Percentiles rank a stretch among this genome's conserved stretches.
Evolutionary conservation across 2,888 invertebrate species (phyloP).

Genomic region (Hymenopus coronatus): DNA sequence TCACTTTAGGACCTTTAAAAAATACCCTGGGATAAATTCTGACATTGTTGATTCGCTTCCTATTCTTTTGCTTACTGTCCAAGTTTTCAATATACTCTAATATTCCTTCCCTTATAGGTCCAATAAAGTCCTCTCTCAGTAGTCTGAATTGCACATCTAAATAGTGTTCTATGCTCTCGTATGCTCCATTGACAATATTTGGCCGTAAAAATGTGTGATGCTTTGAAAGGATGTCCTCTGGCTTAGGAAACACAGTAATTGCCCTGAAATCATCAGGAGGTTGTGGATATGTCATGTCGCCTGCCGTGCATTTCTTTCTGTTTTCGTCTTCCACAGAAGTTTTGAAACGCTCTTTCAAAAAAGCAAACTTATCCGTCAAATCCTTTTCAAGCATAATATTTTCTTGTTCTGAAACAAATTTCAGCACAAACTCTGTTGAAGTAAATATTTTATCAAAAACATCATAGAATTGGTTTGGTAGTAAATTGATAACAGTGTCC

Average conservation of each 20-base stretch:
- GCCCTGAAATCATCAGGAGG: constrained; percentile 49
- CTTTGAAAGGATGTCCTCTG: constrained; percentile 44
- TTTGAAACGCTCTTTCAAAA: neutral
- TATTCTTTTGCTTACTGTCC: constrained; percentile 40
- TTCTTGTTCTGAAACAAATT: constrained; percentile 35
- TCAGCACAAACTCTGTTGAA: constrained; percentile 37
- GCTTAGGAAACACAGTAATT: constrained; percentile 51
- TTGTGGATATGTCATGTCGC: neutral
- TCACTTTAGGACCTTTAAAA: constrained; percentile 48
- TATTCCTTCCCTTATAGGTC: constrained; percentile 68
- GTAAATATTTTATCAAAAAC: constrained; percentile 40
- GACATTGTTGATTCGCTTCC: constrained; percentile 48
- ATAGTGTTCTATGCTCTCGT: constrained; percentile 65
- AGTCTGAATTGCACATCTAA: constrained; percentile 72
- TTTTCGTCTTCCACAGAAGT: neutral
- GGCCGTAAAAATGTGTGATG: constrained; percentile 52
- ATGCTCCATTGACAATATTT: constrained; percentile 62
- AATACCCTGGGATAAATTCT: constrained; percentile 52
- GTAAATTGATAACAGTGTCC: constrained; percentile 45
- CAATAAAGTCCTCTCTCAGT: constrained; percentile 75
- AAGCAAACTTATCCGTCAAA: neutral
- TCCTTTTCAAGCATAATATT: constrained; percentile 13
- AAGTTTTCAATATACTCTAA: constrained; percentile 51
- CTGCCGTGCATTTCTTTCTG: neutral
- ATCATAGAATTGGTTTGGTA: constrained; percentile 42